These are phyloP conservation scores for Lycodopsis pacificus DNA, from an alignment of 2,797 vertebrate species.

Conservation along the genomic window DNA sequence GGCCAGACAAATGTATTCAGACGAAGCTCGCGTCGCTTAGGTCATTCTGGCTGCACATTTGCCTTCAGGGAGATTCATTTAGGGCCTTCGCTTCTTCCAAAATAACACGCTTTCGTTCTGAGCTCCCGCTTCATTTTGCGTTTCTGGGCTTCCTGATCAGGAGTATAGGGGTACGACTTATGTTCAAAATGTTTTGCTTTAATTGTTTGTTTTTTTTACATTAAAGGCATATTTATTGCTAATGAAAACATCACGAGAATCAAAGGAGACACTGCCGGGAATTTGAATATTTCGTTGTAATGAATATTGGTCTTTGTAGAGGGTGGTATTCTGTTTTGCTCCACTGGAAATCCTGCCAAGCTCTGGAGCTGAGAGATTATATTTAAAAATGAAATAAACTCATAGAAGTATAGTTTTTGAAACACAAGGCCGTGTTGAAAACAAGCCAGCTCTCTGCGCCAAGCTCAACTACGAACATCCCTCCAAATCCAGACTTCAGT, in stretches of 20 bases:
- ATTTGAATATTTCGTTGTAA: conserved; percentile 42
- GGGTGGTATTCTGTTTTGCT: not conserved
- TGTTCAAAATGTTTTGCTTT: not conserved
- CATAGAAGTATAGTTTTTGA: conserved; percentile 69
- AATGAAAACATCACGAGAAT: not conserved
- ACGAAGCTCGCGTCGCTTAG: conserved; percentile 64
- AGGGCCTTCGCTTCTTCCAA: conserved; percentile 17
- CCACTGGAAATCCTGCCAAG: conserved; percentile 30
- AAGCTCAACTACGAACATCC: conserved; percentile 72
- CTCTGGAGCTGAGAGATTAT: conserved; percentile 37
- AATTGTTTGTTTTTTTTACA: conserved; percentile 1
- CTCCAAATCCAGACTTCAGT: conserved; percentile 51
- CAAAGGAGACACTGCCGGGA: not conserved
- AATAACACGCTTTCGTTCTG: conserved; percentile 14
- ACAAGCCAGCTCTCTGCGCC: conserved; percentile 55
- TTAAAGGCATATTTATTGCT: conserved; percentile 24
- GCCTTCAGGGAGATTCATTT: conserved; percentile 67
- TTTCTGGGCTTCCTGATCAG: not conserved
- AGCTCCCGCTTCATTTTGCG: conserved; percentile 4
- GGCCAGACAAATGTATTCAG: conserved; percentile 73
- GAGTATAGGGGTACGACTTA: not conserved
- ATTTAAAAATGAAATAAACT: conserved; percentile 61
- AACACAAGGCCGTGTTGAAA: conserved; percentile 63
- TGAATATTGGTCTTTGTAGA: not conserved
- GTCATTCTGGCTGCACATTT: conserved; percentile 65